phyloP scores from a whole-genome alignment of 2,113 vertebrate species.

The Cottus gobio region DNA sequence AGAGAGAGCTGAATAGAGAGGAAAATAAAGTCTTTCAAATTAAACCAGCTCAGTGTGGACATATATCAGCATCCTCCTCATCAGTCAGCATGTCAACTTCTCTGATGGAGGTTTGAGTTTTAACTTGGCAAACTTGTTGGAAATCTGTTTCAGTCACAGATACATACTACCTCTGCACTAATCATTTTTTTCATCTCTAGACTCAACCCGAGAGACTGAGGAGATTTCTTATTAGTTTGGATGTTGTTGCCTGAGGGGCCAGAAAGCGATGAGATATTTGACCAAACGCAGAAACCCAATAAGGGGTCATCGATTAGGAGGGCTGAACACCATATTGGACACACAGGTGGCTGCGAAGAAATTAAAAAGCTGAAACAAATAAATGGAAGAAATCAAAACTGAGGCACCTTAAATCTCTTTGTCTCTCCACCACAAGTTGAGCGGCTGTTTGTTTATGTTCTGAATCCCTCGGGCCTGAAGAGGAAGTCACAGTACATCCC shows the following conservation, averaged over 20 bases:
- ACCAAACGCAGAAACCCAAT: constrained; percentile 84
- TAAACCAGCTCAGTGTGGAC: background rate
- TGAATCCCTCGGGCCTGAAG: background rate
- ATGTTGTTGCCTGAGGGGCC: constrained; percentile 77
- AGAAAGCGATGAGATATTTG: constrained; percentile 78
- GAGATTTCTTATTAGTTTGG: constrained; percentile 83
- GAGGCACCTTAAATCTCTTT: constrained; percentile 48
- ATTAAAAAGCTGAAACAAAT: constrained; percentile 78
- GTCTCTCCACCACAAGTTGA: constrained; percentile 44
- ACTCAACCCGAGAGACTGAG: constrained; percentile 69
- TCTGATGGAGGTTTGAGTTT: constrained; percentile 46
- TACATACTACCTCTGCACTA: constrained; percentile 67
- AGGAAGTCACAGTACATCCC: constrained; percentile 43
- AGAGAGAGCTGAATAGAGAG: background rate
- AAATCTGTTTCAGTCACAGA: constrained; percentile 71
- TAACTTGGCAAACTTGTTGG: constrained; percentile 64
- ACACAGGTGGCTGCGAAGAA: constrained; percentile 79
- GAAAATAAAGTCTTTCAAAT: background rate
- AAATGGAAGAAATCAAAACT: constrained; percentile 68
- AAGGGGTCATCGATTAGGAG: constrained; percentile 84
- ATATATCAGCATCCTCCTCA: constrained; percentile 13
- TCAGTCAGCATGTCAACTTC: constrained; percentile 26
- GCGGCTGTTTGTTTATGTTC: constrained; percentile 45
- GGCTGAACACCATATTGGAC: constrained; percentile 80
- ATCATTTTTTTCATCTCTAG: constrained; percentile 75